phyloP scores from a whole-genome alignment of 1,140 invertebrate species.

The Drosophila arawakana region DNA sequence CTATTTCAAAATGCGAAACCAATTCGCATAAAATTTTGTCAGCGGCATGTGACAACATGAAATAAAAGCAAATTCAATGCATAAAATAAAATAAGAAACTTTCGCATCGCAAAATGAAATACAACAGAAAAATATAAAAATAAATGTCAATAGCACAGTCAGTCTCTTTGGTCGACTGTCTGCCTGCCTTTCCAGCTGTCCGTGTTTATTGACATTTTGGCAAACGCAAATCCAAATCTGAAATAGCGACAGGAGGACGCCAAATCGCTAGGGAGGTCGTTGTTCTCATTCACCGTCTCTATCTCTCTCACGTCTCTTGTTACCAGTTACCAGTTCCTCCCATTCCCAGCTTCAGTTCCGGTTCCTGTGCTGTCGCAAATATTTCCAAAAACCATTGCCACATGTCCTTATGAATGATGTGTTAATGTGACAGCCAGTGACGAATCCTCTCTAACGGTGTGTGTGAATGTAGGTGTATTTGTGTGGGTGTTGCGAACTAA shows the following conservation, averaged over 20 bases:
- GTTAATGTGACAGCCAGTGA: constrained; percentile 74
- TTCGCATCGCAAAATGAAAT: constrained; percentile 16
- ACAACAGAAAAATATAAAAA: constrained; percentile 55
- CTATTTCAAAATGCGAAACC: constrained; percentile 81
- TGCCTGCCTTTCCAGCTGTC: constrained; percentile 29
- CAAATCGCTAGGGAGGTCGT: constrained; percentile 60
- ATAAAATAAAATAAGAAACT: constrained; percentile 65
- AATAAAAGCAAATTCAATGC: constrained; percentile 65
- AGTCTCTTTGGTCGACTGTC: constrained; percentile 17
- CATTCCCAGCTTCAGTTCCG: constrained; percentile 15
- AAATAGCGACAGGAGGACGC: constrained; percentile 54
- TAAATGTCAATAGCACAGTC: constrained; percentile 69
- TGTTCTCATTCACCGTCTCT: constrained; percentile 20
- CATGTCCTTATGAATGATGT: constrained; percentile 84
- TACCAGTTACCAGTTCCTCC: constrained; percentile 8
- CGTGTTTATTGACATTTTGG: constrained; percentile 81
- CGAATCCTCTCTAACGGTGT: constrained; percentile 11
- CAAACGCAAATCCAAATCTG: constrained; percentile 73
- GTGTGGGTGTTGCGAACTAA: neutral
- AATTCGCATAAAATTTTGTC: constrained; percentile 83
- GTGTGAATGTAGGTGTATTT: neutral
- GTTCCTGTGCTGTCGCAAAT: constrained; percentile 40
- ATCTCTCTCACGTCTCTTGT: neutral
- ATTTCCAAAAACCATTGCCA: constrained; percentile 73
- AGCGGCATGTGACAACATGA: constrained; percentile 62